phyloP scores from a whole-genome alignment of 92 coral and sea anemone species.

The Zoanthus sansibaricus region DNA sequence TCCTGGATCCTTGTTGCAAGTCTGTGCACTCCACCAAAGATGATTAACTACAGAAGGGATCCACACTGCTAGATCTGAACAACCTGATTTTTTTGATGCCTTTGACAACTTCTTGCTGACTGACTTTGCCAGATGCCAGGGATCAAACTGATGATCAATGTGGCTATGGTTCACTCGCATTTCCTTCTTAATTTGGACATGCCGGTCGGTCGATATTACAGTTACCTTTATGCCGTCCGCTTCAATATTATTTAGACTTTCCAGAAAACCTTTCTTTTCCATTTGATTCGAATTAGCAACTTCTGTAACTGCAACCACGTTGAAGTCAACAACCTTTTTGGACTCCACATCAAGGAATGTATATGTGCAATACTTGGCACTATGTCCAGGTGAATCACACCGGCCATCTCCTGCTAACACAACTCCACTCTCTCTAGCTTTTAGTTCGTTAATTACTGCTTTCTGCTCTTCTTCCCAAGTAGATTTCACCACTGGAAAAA shows the following conservation, averaged over 20 bases:
- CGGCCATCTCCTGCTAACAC: background rate
- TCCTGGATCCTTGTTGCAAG: constrained; percentile 9
- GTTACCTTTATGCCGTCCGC: background rate
- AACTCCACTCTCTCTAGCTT: background rate
- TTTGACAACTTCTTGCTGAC: constrained; percentile 8
- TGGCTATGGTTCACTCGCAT: constrained; percentile 7
- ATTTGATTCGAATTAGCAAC: constrained; percentile 18
- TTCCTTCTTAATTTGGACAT: constrained; percentile 1
- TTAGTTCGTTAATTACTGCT: background rate
- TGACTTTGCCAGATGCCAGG: constrained; percentile 45
- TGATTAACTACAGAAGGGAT: constrained; percentile 24
- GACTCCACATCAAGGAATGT: constrained; percentile 15
- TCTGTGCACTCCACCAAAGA: background rate
- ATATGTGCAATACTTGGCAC: background rate
- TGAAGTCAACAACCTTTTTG: constrained; percentile 35
- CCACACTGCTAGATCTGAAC: constrained; percentile 8
- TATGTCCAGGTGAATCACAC: too few relatives aligned
- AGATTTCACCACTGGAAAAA: background rate
- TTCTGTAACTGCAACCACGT: constrained; percentile 20
- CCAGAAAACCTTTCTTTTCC: constrained; percentile 34
- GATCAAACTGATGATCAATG: constrained; percentile 32
- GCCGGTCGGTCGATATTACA: background rate
- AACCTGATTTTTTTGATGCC: constrained; percentile 21
- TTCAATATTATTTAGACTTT: background rate
- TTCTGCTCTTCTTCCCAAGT: background rate